Conservation (phyloP, 2,113 vertebrate species). For the Formicarius rufipectus region DNA sequence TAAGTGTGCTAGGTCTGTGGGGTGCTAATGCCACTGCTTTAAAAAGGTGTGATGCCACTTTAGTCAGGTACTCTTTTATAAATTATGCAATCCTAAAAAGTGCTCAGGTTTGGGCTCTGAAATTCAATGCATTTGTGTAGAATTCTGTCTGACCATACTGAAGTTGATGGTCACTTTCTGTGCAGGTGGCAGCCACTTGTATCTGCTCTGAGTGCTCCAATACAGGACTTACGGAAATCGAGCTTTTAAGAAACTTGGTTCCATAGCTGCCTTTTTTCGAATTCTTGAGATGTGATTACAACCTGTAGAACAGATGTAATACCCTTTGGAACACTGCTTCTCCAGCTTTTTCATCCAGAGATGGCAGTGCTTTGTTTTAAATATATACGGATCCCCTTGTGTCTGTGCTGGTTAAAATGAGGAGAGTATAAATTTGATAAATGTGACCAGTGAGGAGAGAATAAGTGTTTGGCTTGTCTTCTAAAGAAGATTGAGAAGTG, state of each 20-base stretch:
- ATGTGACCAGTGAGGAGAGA: background rate
- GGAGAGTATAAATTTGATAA: background rate
- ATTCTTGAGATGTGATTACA: background rate
- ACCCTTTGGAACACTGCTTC: background rate
- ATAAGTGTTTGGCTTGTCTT: background rate
- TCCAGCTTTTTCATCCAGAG: background rate
- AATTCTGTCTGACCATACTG: background rate
- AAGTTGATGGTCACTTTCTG: background rate
- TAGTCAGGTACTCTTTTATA: background rate
- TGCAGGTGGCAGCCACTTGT: background rate
- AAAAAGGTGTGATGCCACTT: background rate
- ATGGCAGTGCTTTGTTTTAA: background rate
- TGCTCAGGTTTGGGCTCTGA: background rate
- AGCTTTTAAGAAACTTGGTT: background rate
- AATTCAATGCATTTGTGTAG: background rate
- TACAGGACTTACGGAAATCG: background rate
- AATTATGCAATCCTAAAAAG: background rate
- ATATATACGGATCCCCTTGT: background rate
- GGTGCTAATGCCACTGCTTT: background rate
- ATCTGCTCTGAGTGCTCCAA: background rate
- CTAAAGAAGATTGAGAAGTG: background rate
- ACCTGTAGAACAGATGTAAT: background rate
- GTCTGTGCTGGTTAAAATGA: background rate
- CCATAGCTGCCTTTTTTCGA: background rate
- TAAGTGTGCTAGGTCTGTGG: background rate